phyloP scores from a whole-genome alignment of 2,797 vertebrate genomes.

The Rallus crepitans region DNA sequence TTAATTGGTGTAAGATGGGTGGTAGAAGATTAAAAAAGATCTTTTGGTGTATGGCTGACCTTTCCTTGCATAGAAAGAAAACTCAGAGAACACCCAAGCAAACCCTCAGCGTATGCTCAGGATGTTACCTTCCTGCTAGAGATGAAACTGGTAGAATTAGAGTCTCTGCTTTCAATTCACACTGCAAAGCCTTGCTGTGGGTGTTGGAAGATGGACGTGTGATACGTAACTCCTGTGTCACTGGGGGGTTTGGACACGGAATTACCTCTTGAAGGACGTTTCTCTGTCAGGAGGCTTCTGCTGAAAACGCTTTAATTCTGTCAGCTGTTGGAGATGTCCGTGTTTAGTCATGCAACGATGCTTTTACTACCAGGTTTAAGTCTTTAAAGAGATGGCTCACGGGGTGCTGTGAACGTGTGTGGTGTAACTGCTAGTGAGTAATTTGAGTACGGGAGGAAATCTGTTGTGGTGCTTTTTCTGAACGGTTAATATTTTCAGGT shows the following conservation, averaged over 20 bases:
- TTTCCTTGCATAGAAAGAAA: constrained; percentile 9
- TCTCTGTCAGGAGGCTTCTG: neutral
- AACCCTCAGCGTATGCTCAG: neutral
- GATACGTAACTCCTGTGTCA: neutral
- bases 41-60: neutral
- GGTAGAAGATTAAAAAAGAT: constrained; percentile 2
- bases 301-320: neutral
- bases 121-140: neutral
- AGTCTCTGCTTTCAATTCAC: neutral
- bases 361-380: neutral
- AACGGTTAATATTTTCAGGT: constrained; percentile 80
- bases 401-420: neutral
- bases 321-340: neutral
- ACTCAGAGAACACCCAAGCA: neutral
- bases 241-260: neutral
- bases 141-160: neutral
- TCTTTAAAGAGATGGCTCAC: neutral
- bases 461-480: neutral
- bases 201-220: neutral
- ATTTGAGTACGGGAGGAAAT: neutral
- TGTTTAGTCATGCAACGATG: neutral
- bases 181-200: neutral
- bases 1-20: constrained; percentile 2
- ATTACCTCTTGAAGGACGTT: neutral
- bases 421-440: neutral